Conservation (phyloP, 2,113 vertebrate genomes). For the Lycaon pictus region DNA sequence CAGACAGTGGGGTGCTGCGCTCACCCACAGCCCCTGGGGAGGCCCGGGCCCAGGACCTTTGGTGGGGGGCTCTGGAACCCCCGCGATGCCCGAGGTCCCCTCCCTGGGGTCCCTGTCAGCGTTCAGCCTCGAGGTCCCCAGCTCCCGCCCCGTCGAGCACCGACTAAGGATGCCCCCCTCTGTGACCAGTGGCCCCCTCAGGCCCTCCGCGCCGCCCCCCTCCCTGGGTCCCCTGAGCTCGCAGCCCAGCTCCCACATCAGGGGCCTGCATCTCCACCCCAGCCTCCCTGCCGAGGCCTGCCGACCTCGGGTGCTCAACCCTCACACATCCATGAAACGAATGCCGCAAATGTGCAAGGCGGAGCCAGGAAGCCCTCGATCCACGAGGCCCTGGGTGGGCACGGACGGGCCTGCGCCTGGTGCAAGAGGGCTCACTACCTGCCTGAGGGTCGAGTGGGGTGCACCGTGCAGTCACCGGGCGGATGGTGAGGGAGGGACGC, state of each 20-base stretch:
- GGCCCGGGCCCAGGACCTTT: neutral
- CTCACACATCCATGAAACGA: neutral
- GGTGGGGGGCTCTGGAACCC: neutral
- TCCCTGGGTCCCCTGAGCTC: fast-evolving
- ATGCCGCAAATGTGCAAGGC: fast-evolving
- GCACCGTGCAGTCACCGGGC: too few relatives aligned
- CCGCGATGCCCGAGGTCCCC: neutral
- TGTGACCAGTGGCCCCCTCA: neutral
- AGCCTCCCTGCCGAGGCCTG: fast-evolving
- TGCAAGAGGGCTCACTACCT: neutral
- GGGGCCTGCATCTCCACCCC: fast-evolving
- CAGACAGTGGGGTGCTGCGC: fast-evolving
- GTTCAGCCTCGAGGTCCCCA: neutral
- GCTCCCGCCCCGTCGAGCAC: fast-evolving
- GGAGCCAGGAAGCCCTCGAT: neutral
- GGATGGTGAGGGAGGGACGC: neutral
- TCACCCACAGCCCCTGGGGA: fast-evolving
- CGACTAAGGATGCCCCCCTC: neutral
- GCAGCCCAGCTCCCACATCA: neutral
- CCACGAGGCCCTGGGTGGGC: fast-evolving
- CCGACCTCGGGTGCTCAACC: neutral
- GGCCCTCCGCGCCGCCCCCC: neutral
- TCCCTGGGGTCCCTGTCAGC: neutral
- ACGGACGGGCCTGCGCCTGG: fast-evolving
- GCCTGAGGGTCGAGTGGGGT: neutral